These are phyloP conservation scores for Portunus trituberculatus DNA, from an alignment of 1,140 invertebrate species.

Conservation along the genomic window DNA sequence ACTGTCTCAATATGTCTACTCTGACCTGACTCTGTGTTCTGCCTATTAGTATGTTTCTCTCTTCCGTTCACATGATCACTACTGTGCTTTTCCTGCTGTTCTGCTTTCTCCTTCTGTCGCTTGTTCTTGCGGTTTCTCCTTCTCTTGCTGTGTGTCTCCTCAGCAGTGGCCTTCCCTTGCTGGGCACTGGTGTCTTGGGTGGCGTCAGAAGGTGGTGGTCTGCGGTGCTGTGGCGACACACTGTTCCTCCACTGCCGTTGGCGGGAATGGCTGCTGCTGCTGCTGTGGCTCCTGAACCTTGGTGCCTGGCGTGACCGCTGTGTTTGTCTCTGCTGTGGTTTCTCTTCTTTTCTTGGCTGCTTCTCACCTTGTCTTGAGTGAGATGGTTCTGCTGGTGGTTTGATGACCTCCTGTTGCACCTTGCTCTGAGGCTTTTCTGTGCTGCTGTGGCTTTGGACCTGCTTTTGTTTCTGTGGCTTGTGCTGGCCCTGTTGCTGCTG, in stretches of 20 bases:
- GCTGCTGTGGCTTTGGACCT: not conserved
- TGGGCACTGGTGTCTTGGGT: not conserved
- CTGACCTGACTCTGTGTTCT: conserved; percentile 13
- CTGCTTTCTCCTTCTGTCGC: conserved; percentile 23
- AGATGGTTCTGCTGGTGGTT: not conserved
- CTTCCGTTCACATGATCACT: not conserved
- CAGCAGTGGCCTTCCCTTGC: not conserved
- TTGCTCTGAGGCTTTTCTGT: not conserved
- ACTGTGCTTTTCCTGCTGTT: not conserved
- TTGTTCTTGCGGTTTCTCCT: conserved; percentile 62
- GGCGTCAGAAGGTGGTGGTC: not conserved
- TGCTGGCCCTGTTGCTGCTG: conserved; percentile 2
- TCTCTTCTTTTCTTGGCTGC: not conserved
- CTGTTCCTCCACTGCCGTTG: not conserved
- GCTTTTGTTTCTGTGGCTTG: not conserved
- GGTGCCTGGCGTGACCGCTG: not conserved
- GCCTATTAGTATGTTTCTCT: not conserved
- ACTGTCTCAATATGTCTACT: not conserved
- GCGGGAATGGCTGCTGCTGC: conserved; percentile 51
- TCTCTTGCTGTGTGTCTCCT: conserved; percentile 61
- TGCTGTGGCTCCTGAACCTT: conserved; percentile 35
- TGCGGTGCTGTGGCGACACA: not conserved
- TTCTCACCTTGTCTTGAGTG: not conserved
- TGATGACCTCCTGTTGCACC: not conserved
- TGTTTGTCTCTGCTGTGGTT: conserved; percentile 8